A percentile compares a stretch with the other conserved stretches of the same genome.
Evolutionary conservation across 2,888 invertebrate species (phyloP).

Genomic region (Drosophila meridionalis): DNA sequence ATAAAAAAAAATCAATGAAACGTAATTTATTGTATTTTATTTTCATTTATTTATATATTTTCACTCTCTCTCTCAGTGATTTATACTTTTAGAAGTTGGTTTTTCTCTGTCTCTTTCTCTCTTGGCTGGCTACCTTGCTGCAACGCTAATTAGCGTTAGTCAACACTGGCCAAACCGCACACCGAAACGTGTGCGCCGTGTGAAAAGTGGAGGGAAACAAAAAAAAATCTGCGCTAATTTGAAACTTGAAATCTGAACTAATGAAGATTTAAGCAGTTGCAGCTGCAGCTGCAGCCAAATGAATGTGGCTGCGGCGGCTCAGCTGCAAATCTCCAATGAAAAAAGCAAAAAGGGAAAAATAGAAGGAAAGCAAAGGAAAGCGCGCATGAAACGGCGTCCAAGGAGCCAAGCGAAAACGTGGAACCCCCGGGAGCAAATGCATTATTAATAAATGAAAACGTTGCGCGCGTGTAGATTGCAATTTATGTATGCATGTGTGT

Average conservation of each 20-base stretch:
- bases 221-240: conserved; percentile 50
- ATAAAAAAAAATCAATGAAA: conserved; percentile 12
- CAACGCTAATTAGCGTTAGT: conserved; percentile 51
- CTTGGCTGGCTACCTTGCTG: background rate
- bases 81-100: background rate
- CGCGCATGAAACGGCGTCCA: conserved; percentile 39
- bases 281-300: conserved; percentile 34
- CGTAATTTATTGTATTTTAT: background rate
- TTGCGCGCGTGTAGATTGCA: conserved; percentile 61
- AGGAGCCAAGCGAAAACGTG: conserved; percentile 30
- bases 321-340: conserved; percentile 60
- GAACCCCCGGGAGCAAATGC: conserved; percentile 48
- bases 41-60: conserved; percentile 11
- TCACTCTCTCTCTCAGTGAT: background rate
- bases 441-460: conserved; percentile 69
- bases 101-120: background rate
- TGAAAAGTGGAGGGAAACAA: conserved; percentile 12
- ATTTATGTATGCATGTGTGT: conserved; percentile 47
- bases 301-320: conserved; percentile 26
- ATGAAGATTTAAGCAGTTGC: conserved; percentile 68
- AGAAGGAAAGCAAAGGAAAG: conserved; percentile 10
- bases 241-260: conserved; percentile 65
- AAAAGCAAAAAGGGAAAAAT: background rate
- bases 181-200: conserved; percentile 49
- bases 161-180: conserved; percentile 52